Evolutionary conservation across 2,113 vertebrate genomes (phyloP), one percentile per base, ranked within the genome.

Genomic region (Elaphurus davidianus): DNA sequence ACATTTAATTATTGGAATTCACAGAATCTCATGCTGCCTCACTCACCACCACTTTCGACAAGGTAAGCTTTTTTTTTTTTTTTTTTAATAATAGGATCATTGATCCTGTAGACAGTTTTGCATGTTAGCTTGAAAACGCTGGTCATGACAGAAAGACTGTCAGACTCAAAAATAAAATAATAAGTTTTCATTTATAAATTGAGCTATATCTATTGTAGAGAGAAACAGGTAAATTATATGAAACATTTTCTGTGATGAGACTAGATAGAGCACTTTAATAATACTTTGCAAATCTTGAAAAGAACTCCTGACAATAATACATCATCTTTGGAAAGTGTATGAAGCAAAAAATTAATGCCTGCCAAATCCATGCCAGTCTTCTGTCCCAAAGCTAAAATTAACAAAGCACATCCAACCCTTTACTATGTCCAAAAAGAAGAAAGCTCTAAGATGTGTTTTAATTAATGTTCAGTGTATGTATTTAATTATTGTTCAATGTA

Each of bases 251-350:
- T 91, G 4, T 82, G 36, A 92, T 95, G 81, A 94, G 94, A 97
- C 95, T 19, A 97, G 84, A 98, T 94, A 54, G 90, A 97, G 47
- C 64, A 74, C 28, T 98, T 97, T 96, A 98, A 97, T 93, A 95
- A 91, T 92, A 97, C 84, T 90, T 97, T n/a, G 2, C 50, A 94
- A 92, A 96, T 98, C 82, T 88, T 96, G 52, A 92, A 97, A 97
- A 95, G 88, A 92, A 28, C 52, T 91, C 30, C 83, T 95, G 71
- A 97, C 71, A 96, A 96, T 90, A 92, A 91, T 92, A 54, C 12
- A 59, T 98, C 67, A 85, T 62, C 57, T 95, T 87, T 96, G n/a
- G 64, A 96, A 97, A 14, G 30, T 67, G 55, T 62, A 90, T 92
- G 90, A 97, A 97, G 82, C 74, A 96, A 97, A 91, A 97, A 95